Percentiles rank a stretch among this genome's conserved stretches.
Evolutionary conservation across 1,140 invertebrate species (phyloP).

Genomic region (Brachionus asplanchnoidis): DNA sequence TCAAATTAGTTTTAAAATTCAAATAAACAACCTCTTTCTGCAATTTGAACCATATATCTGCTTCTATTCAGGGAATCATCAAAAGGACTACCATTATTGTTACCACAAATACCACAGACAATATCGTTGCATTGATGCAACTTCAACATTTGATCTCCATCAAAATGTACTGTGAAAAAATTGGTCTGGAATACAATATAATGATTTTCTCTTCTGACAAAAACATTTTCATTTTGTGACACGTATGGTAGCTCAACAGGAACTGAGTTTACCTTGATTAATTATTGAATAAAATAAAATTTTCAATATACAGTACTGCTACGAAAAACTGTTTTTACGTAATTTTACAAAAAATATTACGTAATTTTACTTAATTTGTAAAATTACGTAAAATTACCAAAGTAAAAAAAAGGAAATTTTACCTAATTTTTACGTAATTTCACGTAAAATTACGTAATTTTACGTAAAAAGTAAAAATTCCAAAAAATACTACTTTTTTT

Average conservation of each 20-base stretch:
- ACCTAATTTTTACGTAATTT: too few relatives aligned
- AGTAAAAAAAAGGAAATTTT: too few relatives aligned
- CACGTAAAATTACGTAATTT: too few relatives aligned
- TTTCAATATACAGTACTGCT: too few relatives aligned
- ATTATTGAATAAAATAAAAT: not conserved
- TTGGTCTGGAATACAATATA: not conserved
- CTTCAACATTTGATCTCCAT: conserved; percentile 18
- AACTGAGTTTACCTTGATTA: not conserved
- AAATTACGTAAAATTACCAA: too few relatives aligned
- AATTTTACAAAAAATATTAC: too few relatives aligned
- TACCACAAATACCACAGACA: conserved; percentile 31
- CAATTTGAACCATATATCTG: not conserved
- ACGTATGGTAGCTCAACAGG: not conserved
- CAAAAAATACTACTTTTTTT: too few relatives aligned
- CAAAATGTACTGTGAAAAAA: conserved; percentile 11
- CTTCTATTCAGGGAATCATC: not conserved
- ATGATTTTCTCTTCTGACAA: not conserved
- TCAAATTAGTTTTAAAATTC: not conserved
- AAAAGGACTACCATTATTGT: not conserved
- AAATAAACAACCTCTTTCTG: not conserved
- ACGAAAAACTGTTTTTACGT: too few relatives aligned
- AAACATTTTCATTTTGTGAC: not conserved
- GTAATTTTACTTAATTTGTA: too few relatives aligned
- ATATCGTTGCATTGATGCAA: not conserved
- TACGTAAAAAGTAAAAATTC: too few relatives aligned